Percentiles rank a stretch among this genome's conserved stretches.
These are phyloP conservation scores for Lucilia cuprina DNA, from an alignment of 1,140 invertebrate species.

Conservation along the genomic window DNA sequence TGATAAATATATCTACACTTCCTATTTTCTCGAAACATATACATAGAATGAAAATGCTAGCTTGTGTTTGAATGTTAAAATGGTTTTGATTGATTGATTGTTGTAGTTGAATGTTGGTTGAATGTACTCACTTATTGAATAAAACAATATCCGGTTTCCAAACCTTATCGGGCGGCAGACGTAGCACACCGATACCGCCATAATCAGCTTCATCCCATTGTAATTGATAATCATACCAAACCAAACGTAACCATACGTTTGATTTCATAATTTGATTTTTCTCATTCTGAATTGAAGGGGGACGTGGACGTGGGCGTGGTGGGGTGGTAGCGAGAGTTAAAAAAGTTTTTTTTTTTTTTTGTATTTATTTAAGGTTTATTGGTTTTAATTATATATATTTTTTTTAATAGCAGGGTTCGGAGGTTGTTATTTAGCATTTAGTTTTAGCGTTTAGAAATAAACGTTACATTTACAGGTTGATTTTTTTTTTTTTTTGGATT, in stretches of 20 bases:
- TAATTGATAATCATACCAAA: slow-evolving; percentile 98
- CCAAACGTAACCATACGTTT: slow-evolving; percentile 95
- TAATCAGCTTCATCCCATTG: slow-evolving; percentile 98
- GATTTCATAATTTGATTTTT: slow-evolving; percentile 99
- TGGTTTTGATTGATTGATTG: not conserved
- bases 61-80: not conserved
- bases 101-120: not conserved
- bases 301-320: slow-evolving; percentile 30
- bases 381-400: not conserved
- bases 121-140: slow-evolving; percentile 94
- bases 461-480: not conserved
- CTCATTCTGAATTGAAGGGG: slow-evolving; percentile 79
- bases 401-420: not conserved
- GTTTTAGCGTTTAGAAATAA: not conserved
- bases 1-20: too few species aligned
- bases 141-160: slow-evolving; percentile 99
- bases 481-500: not conserved
- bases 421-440: not conserved
- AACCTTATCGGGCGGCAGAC: slow-evolving; percentile 97
- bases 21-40: too few species aligned
- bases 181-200: slow-evolving; percentile 93
- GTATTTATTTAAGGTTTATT: slow-evolving; percentile 7
- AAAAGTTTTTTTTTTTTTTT: not conserved
- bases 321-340: slow-evolving; percentile 13
- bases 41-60: not conserved